phyloP scores from a whole-genome alignment of 2,113 vertebrate genomes.

The Guaruba guarouba region DNA sequence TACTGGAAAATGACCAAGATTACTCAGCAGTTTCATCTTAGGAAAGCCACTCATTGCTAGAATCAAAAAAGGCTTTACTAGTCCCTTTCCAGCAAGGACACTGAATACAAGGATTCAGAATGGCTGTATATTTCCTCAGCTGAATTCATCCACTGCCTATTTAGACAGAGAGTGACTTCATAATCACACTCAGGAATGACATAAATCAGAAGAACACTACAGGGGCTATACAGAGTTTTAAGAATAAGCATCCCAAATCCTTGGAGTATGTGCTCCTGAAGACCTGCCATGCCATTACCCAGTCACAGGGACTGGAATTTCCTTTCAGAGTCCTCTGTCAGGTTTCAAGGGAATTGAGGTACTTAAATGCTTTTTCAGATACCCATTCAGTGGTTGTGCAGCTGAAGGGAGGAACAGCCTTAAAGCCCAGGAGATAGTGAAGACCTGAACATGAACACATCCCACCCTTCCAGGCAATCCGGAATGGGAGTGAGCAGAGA shows the following conservation, averaged over 20 bases:
- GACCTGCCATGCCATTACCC: not conserved
- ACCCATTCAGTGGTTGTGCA: not conserved
- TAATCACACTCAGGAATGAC: not conserved
- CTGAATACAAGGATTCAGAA: not conserved
- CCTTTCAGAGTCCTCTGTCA: not conserved
- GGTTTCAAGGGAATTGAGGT: not conserved
- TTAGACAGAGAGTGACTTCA: not conserved
- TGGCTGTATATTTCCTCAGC: fast-evolving
- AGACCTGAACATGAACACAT: not conserved
- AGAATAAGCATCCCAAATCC: not conserved
- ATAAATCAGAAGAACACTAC: not conserved
- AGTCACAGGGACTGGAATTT: not conserved
- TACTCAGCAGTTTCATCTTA: slow-evolving; percentile 23
- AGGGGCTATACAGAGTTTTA: not conserved
- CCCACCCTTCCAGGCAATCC: not conserved
- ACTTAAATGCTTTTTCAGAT: not conserved
- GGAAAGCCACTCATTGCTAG: not conserved
- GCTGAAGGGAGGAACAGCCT: not conserved
- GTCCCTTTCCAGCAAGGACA: not conserved
- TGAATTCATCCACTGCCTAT: not conserved
- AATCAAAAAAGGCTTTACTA: not conserved
- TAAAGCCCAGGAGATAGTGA: not conserved
- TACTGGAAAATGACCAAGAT: slow-evolving; percentile 28
- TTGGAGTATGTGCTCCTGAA: not conserved
- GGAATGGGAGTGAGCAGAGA: not conserved